Percentiles rank a stretch among this genome's conserved stretches.
Evolutionary conservation across 92 coral and sea anemone species (phyloP).

Genomic region (Anthopleura xanthogrammica): DNA sequence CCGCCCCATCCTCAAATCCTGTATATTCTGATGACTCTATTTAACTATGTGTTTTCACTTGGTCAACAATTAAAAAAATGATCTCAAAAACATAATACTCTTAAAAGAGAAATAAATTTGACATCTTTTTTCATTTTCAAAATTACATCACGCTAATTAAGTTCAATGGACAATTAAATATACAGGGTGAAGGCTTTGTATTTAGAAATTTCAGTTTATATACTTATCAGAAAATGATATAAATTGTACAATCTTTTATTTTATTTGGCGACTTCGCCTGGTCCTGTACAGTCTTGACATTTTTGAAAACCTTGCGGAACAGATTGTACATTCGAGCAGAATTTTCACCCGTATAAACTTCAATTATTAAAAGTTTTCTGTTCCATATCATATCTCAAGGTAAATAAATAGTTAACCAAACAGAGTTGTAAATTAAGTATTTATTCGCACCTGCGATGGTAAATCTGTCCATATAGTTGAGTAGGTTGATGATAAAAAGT

Average conservation of each 20-base stretch:
- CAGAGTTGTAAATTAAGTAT: background rate
- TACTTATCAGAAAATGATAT: background rate
- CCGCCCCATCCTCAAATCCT: too few species aligned
- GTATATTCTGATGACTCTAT: too few species aligned
- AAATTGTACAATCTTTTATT: background rate
- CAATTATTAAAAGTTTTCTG: background rate
- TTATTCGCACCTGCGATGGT: slow-evolving; percentile 83
- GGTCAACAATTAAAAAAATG: too few species aligned
- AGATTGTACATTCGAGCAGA: background rate
- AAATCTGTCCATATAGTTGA: slow-evolving; percentile 97
- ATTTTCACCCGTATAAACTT: background rate
- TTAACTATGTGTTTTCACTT: too few species aligned
- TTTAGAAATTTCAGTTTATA: too few species aligned
- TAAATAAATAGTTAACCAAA: background rate
- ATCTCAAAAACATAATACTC: too few species aligned
- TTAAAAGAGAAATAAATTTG: too few species aligned
- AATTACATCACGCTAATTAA: too few species aligned
- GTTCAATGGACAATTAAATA: too few species aligned
- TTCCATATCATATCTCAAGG: background rate
- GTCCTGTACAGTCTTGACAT: background rate
- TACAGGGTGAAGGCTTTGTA: too few species aligned
- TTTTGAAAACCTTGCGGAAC: background rate
- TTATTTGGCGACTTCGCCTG: background rate
- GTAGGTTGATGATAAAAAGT: slow-evolving; percentile 84
- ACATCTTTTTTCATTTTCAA: too few species aligned